phyloP scores from a whole-genome alignment of 2,797 vertebrate genomes.

The Bradypus variegatus region DNA sequence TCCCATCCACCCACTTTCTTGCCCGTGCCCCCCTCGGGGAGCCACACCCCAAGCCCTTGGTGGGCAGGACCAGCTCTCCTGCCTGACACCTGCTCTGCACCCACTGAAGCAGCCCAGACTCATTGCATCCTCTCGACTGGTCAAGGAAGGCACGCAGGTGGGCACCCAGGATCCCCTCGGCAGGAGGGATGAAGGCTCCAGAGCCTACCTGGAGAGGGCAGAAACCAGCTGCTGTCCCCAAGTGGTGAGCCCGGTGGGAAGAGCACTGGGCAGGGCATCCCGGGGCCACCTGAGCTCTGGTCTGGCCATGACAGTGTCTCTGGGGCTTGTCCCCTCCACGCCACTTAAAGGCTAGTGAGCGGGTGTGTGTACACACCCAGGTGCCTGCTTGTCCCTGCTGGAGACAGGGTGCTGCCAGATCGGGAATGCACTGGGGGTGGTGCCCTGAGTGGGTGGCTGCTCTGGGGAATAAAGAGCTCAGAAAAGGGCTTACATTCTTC shows the following conservation, averaged over 20 bases:
- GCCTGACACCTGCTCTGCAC: accelerated
- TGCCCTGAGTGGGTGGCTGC: neutral
- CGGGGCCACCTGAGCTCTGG: neutral
- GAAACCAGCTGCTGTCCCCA: neutral
- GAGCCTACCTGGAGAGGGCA: neutral
- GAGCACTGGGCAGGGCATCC: neutral
- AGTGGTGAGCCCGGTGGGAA: neutral
- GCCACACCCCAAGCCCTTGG: too few species aligned
- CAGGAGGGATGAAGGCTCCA: neutral
- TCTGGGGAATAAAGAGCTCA: neutral
- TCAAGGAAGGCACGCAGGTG: too few species aligned
- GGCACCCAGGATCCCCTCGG: too few species aligned
- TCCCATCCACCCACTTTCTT: too few species aligned
- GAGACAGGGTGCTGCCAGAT: neutral
- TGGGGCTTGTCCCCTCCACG: too few species aligned
- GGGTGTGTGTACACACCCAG: accelerated
- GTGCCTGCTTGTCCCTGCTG: neutral
- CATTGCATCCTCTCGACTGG: neutral
- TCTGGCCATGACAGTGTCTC: neutral
- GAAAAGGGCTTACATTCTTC: conserved; percentile 35
- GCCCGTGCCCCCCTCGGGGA: too few species aligned
- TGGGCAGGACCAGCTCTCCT: neutral
- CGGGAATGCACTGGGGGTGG: neutral
- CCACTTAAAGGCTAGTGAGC: neutral
- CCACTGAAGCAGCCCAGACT: too few species aligned